Evolutionary conservation across 2,113 vertebrate genomes (phyloP), one percentile per base, ranked within the genome.

Genomic region (Jacana jacana): DNA sequence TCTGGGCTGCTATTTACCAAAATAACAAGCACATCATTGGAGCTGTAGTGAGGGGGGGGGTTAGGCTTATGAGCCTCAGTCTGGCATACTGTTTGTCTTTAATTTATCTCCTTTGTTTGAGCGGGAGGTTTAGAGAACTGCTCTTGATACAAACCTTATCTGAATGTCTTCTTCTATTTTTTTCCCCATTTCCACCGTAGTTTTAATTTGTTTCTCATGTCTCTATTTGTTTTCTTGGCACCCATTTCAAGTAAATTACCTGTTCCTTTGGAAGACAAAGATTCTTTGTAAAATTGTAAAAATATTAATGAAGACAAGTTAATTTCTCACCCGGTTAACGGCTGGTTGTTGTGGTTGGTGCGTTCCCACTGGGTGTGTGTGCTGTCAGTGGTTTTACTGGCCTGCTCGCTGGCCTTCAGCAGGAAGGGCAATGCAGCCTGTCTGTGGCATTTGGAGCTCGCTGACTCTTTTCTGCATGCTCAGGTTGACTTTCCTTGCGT

Each of bases 381-480:
- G 39, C 54, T 71, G 52, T 25, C 46, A 28, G 33, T 71, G 23
- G 30, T 48, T 68, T 54, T 71, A 15, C 20, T 31, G 37, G 15
- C 35, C 31, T 88, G 42, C 39, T 4, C 0, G 1, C 52, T 39
- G 39, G 23, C 57, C 71, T 80, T 51, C 31, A 66, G 71, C 30
- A 65, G 12, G 52, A 83, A 79, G 57, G 2, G 13, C 24, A 25
- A 3, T 15, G 40, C 14, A 4, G 17, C 40, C 65, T 57, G 40
- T 2, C 35, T 78, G 30, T 37, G 30, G 25, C 17, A 18, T 7
- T 57, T 69, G 40, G 44, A 66, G 39, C 66, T 39, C 65, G 22
- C 39, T 2, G 4, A 9, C 37, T 39, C 42, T 77, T 68, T 10
- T 4, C 9, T 24, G 4, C 0, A 0, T 57, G 30, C 81, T 77